Conservation (phyloP, 37 sponge, comb jelly and placozoan species). For the Beroe forskalii region DNA sequence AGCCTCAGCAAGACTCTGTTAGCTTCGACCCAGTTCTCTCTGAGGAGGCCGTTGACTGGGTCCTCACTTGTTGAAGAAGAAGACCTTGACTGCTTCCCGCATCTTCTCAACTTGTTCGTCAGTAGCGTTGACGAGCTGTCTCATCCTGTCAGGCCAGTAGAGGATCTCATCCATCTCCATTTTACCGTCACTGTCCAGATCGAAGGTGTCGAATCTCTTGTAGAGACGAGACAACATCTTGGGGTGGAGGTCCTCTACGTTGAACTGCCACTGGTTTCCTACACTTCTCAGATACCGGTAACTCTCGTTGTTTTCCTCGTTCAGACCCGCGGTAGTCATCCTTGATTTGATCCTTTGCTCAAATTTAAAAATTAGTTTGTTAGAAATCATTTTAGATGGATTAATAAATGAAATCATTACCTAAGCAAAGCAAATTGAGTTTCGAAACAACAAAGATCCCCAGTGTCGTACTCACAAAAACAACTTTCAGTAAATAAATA, state of each 20-base stretch:
- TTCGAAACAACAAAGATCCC: neutral
- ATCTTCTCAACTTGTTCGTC: slow-evolving; percentile 49
- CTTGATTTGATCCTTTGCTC: neutral
- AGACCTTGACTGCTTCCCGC: neutral
- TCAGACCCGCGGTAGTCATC: neutral
- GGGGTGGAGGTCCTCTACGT: slow-evolving; percentile 38
- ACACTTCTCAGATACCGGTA: slow-evolving; percentile 22
- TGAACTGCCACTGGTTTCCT: slow-evolving; percentile 29
- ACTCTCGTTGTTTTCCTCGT: slow-evolving; percentile 17
- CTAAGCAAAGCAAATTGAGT: neutral
- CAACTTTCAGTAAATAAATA: no score
- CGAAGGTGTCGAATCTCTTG: slow-evolving; percentile 43
- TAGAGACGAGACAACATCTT: slow-evolving; percentile 42
- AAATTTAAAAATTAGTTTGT: neutral
- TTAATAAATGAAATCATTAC: neutral
- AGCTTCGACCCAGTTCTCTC: slow-evolving; percentile 52
- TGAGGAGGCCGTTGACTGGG: neutral
- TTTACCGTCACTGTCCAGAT: slow-evolving; percentile 21
- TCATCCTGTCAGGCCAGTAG: slow-evolving; percentile 32
- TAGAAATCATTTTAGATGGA: no score
- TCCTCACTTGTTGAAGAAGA: slow-evolving; percentile 56
- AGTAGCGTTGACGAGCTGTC: slow-evolving; percentile 36
- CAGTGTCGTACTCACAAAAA: neutral
- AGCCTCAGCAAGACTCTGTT: slow-evolving; percentile 53
- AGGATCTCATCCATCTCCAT: slow-evolving; percentile 42